phyloP scores from a whole-genome alignment of 92 coral and sea anemone genomes.

The Phenganax marumi region DNA sequence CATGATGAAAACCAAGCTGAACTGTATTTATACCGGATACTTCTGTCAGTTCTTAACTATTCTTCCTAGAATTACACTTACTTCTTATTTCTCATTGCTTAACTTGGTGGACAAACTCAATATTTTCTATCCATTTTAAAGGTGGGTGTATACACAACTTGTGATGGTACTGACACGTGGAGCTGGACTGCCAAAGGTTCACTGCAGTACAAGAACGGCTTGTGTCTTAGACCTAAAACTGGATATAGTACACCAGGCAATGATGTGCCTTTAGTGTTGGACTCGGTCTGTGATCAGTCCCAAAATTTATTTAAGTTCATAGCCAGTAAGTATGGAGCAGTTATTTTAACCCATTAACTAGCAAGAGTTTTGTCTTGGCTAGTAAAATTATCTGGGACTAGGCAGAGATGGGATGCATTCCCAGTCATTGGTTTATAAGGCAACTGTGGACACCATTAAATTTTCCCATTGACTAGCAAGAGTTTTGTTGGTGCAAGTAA shows the following conservation, averaged over 20 bases:
- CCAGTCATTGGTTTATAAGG: too few relatives aligned
- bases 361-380: too few relatives aligned
- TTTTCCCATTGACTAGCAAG: too few relatives aligned
- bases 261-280: slow-evolving; percentile 58
- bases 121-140: background rate
- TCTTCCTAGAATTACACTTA: too few relatives aligned
- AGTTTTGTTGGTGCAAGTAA: too few relatives aligned
- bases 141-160: background rate
- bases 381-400: background rate
- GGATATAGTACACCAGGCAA: slow-evolving; percentile 61
- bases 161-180: slow-evolving; percentile 64
- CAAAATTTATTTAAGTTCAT: slow-evolving; percentile 78
- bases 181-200: slow-evolving; percentile 71
- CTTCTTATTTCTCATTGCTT: background rate
- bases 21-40: too few relatives aligned
- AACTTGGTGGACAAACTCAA: background rate
- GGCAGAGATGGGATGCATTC: background rate
- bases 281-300: slow-evolving; percentile 61
- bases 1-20: too few relatives aligned
- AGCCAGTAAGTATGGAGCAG: slow-evolving; percentile 71
- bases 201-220: slow-evolving; percentile 56
- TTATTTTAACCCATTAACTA: too few relatives aligned
- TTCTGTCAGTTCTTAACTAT: too few relatives aligned
- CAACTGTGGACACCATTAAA: too few relatives aligned
- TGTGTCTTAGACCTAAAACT: slow-evolving; percentile 60